These are phyloP conservation scores for Chlorops oryzae DNA, from an alignment of 1,140 invertebrate genomes.

Conservation along the genomic window DNA sequence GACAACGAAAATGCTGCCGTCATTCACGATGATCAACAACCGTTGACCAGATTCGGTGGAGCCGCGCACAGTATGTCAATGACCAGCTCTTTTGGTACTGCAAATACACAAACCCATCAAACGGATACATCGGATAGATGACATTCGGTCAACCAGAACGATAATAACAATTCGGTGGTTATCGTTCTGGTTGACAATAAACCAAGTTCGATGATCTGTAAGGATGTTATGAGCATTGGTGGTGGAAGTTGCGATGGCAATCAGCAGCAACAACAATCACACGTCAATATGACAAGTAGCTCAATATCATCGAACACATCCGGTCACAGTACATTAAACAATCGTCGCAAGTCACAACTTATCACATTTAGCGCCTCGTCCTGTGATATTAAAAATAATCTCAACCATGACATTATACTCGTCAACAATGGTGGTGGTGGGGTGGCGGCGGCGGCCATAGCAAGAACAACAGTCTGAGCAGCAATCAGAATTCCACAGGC, in stretches of 20 bases:
- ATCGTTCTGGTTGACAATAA: conserved; percentile 48
- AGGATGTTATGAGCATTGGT: conserved; percentile 32
- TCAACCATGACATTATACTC: conserved; percentile 39
- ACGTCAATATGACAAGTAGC: no score
- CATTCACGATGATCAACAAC: conserved; percentile 39
- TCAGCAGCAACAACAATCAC: conserved; percentile 15
- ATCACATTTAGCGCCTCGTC: conserved; percentile 43
- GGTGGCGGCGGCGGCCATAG: conserved; percentile 19
- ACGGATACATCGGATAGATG: conserved; percentile 35
- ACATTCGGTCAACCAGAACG: conserved; percentile 47
- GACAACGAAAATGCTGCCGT: conserved; percentile 41
- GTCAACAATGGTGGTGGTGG: conserved; percentile 10
- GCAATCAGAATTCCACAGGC: conserved; percentile 3
- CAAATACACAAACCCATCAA: conserved; percentile 8
- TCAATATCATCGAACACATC: no score
- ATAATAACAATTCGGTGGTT: conserved; percentile 47
- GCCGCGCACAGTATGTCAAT: conserved; percentile 9
- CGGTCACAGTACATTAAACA: conserved; percentile 37
- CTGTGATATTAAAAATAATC: conserved; percentile 46
- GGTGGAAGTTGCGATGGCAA: conserved; percentile 12
- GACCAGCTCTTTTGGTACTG: conserved; percentile 17
- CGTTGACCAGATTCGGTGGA: conserved; percentile 32
- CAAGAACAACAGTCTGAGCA: not conserved
- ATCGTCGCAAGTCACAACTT: conserved; percentile 40
- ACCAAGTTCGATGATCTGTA: conserved; percentile 46